Evolutionary conservation across 2,888 invertebrate species (phyloP), one percentile per base, ranked within the genome.

Genomic region (Molanna angustata): DNA sequence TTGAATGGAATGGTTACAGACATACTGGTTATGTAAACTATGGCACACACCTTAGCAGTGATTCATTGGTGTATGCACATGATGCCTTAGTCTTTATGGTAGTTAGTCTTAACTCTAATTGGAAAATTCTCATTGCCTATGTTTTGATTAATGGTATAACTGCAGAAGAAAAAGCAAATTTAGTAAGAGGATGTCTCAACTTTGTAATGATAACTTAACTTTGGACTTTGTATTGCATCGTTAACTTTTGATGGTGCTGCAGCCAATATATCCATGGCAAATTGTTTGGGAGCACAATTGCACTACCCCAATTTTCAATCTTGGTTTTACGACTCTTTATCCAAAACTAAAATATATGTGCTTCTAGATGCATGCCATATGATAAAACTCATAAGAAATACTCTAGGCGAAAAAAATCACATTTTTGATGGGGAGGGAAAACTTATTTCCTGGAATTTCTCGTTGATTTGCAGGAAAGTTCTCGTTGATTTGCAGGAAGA

Each of bases 191-290:
- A n/a, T n/a, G n/a, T n/a, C n/a, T n/a, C 6, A 7, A 18, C 37
- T 3, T 16, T 37, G 11, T 17, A 37, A 16, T 17, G 16, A 3
- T 37, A 18, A 16, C 3, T 4, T 13, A 11, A 37, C 18, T 9
- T 37, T 37, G 37, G 37, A 3, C 17, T 37, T 3, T 18, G 18
- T 4, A 18, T 37, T 3, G 9, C 3, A 17, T 37, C 17, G 37
- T 11, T 37, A 11, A 37, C 37, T 16, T 37, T 37, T 16, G 17
- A 37, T 37, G 37, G 37, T 17, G 37, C 37, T 3, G 37, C 37
- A 6, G 3, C 4, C 18, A 37, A 37, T 37, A 37, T 37, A 37
- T 6, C 14, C 3, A 37, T 37, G 37, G 37, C 37, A 16, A 37
- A 37, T 37, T 37, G 16, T 16, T 37, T 37, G 4, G 37, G 37